Evolutionary conservation across 2,888 invertebrate genomes (phyloP).

Genomic region (Fabriciana adippe): DNA sequence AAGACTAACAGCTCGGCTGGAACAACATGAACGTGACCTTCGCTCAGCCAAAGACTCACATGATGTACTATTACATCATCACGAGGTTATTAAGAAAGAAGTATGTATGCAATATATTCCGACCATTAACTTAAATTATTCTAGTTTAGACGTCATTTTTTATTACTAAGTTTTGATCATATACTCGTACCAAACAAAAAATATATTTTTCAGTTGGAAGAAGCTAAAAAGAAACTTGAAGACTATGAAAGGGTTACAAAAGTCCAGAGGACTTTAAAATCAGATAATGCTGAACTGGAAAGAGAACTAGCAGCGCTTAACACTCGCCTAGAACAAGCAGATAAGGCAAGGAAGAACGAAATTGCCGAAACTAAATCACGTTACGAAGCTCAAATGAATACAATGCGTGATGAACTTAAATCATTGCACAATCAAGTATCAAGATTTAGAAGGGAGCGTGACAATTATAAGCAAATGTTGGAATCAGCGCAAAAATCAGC

Average conservation of each 20-base stretch:
- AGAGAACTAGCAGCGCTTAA: constrained; percentile 88
- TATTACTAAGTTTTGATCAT: background rate
- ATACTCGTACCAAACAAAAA: background rate
- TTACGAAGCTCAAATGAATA: constrained; percentile 91
- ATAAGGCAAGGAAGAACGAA: constrained; percentile 89
- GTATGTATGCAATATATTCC: constrained; percentile 43
- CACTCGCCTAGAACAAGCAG: constrained; percentile 84
- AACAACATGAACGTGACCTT: constrained; percentile 89
- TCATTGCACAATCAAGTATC: constrained; percentile 84
- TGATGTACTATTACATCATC: constrained; percentile 88
- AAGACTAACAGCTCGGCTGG: constrained; percentile 86
- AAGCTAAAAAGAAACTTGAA: constrained; percentile 89
- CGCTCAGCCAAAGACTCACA: constrained; percentile 88
- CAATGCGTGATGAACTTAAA: constrained; percentile 91
- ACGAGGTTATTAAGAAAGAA: constrained; percentile 85
- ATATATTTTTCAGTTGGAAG: constrained; percentile 84
- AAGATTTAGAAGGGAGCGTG: constrained; percentile 92
- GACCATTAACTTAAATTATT: no score
- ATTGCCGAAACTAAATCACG: constrained; percentile 90
- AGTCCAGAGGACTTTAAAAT: constrained; percentile 89
- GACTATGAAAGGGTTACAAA: constrained; percentile 93
- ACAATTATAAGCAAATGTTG: constrained; percentile 94
- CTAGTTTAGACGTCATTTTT: no score
- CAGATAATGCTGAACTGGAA: constrained; percentile 89
- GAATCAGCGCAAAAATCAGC: constrained; percentile 93